These are phyloP conservation scores for Pedicia rivosa DNA, from an alignment of 2,888 invertebrate species.

Conservation along the genomic window DNA sequence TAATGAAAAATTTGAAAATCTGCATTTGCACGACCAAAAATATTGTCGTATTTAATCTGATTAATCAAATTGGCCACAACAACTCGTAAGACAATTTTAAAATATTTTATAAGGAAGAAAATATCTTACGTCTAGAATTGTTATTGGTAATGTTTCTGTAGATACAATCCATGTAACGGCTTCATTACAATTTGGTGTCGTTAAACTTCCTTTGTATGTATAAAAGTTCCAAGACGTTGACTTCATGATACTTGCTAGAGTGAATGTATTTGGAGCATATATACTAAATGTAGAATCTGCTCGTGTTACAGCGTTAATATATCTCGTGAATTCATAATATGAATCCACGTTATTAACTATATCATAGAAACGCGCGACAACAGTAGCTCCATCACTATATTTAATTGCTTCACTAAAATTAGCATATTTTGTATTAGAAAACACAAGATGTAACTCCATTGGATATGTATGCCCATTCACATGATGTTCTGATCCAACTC, in stretches of 20 bases:
- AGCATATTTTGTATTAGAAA: background rate
- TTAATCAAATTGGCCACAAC: too few species aligned
- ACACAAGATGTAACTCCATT: background rate
- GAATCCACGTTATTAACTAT: background rate
- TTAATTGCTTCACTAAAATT: background rate
- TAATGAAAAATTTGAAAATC: too few species aligned
- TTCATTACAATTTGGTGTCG: slow-evolving; percentile 1
- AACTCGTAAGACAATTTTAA: too few species aligned
- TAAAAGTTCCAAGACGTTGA: background rate
- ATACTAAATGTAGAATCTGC: background rate
- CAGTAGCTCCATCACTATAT: background rate
- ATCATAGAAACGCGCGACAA: background rate
- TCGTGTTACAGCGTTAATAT: background rate
- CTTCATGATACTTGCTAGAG: background rate
- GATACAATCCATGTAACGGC: background rate
- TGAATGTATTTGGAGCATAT: background rate
- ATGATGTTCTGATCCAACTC: background rate
- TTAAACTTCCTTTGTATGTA: slow-evolving; percentile 1
- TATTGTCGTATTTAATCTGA: too few species aligned
- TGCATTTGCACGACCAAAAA: too few species aligned
- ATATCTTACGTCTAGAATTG: background rate
- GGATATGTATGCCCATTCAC: background rate
- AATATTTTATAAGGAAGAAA: too few species aligned
- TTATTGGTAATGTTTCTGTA: background rate
- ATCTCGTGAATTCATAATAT: background rate